These are phyloP conservation scores for Amazona ochrocephala DNA, from an alignment of 2,797 vertebrate species.

Conservation along the genomic window DNA sequence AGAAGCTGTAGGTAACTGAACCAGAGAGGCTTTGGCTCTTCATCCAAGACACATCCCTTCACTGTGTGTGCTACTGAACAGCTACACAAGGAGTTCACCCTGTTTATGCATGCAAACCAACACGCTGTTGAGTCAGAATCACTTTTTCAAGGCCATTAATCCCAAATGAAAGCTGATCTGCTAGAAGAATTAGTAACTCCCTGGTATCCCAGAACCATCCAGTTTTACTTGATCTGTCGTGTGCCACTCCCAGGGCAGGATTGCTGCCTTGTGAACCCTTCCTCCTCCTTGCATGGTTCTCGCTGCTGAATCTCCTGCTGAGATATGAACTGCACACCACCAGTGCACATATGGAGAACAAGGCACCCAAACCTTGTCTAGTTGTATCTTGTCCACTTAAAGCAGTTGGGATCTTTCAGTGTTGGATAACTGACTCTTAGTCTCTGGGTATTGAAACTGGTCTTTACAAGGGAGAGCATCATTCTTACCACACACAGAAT, in stretches of 20 bases:
- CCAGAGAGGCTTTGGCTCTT: neutral
- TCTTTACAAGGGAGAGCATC: neutral
- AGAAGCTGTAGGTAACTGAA: neutral
- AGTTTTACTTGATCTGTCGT: slow-evolving; percentile 46
- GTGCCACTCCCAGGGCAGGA: slow-evolving; percentile 40
- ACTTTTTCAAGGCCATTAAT: neutral
- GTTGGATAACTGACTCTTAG: neutral
- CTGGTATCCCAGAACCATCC: neutral
- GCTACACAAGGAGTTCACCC: neutral
- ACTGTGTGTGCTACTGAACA: neutral
- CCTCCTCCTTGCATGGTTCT: neutral
- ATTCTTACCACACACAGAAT: neutral
- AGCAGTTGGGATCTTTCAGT: neutral
- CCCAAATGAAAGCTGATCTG: slow-evolving; percentile 2
- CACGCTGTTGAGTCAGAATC: neutral
- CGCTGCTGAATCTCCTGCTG: neutral
- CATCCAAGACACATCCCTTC: neutral
- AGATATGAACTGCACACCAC: neutral
- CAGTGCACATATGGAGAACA: accelerated
- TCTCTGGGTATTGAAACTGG: neutral
- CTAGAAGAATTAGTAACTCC: neutral
- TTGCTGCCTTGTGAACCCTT: neutral
- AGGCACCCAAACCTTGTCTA: neutral
- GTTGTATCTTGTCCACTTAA: neutral
- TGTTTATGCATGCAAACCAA: neutral